These are phyloP conservation scores for Rhea americana DNA, from an alignment of 2,113 vertebrate genomes.

Conservation along the genomic window DNA sequence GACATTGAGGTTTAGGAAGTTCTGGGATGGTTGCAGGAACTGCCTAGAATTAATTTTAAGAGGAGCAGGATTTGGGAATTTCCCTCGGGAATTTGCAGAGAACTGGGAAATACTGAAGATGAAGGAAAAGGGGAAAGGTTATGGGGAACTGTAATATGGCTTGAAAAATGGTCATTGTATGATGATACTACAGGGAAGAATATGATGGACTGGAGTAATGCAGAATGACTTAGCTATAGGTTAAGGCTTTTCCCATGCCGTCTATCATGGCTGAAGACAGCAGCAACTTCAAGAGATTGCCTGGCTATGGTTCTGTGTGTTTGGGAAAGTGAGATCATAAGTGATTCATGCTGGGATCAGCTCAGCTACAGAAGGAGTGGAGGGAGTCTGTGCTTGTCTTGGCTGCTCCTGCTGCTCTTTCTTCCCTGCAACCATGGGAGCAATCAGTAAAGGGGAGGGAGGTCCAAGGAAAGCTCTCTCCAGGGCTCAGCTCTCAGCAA, in stretches of 20 bases:
- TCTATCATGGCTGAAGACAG: neutral
- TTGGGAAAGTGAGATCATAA: neutral
- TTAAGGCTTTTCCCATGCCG: neutral
- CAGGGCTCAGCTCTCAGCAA: neutral
- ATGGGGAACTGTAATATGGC: neutral
- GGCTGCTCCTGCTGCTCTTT: neutral
- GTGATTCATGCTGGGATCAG: neutral
- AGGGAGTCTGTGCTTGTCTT: neutral
- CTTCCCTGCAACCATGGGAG: rapidly evolving
- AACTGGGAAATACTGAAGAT: no score
- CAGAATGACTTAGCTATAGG: neutral
- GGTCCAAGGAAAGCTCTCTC: neutral
- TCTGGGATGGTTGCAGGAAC: no score
- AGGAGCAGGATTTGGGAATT: no score
- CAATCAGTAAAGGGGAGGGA: neutral
- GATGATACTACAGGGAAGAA: neutral
- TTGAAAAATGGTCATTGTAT: neutral
- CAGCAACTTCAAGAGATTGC: neutral
- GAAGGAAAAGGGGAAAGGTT: neutral
- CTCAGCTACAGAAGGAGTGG: neutral
- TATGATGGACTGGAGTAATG: neutral
- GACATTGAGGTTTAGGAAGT: neutral
- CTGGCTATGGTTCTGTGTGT: neutral
- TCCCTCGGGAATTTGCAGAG: no score
- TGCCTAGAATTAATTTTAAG: no score